Base-by-base conservation (phyloP, 2,888 invertebrate genomes). In the Cosmia pyralina region DNA sequence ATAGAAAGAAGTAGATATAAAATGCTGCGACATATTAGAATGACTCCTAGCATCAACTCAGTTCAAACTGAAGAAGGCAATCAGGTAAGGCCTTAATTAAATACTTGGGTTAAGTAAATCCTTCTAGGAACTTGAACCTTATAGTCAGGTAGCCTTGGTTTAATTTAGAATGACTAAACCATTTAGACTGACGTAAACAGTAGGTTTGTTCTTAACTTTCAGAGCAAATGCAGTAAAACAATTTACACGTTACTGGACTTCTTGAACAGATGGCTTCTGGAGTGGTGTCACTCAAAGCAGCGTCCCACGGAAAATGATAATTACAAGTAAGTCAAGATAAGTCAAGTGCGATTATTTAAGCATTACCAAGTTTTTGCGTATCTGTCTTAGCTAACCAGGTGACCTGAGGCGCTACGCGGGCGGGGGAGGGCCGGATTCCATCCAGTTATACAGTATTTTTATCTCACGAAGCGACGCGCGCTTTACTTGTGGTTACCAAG, bases 211-310 rank as follows among this genome's bases (percentile, higher is more conserved):
- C 10, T 46, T n/a, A 48, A 19, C 50, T 93, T 93, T 87, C 93
- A 96, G 95, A 94, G 94, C 73, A 96, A 97, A 90, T 97, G 97
- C 87, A 97, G 97, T 44, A 97, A 97, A 92, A 96, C 97, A 4
- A 97, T 98, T 75, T 98, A 98, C 84, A 97, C 97, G 2, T 93
- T 98, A 66, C 90, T 98, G 67, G 98, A 98, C 91, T 98, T 98
- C 85, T 91, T 98, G 69, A 97, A 98, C 87, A 96, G 97, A 79
- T 98, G 98, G 98, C 91, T 97, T 13, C 93, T 97, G 72, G 97
- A 97, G 86, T 97, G 96, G 96, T 92, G 96, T 86, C 93, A 96
- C 85, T 89, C 92, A 0, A 95, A 96, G 79, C 93, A 92, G 72
- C 90, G 90, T 17, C 95, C 96, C 0, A 79, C 92, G 70, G 94